Conservation (phyloP, 2,113 vertebrate species). For the Beaufortia kweichowensis region DNA sequence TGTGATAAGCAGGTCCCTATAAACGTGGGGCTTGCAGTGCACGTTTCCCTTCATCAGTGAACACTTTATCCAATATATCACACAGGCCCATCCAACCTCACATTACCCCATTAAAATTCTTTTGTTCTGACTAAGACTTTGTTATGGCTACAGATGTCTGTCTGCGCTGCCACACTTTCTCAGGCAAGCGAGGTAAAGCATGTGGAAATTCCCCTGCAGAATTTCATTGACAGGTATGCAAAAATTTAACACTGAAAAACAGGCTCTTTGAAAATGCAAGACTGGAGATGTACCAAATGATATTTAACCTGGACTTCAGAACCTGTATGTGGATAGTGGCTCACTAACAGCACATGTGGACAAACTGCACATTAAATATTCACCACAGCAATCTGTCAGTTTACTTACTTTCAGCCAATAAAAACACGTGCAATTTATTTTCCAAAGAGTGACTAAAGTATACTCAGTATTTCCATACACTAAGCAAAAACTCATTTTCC, state of each 20-base stretch:
- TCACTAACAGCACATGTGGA: background rate
- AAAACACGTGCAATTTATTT: no score
- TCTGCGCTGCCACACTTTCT: constrained; percentile 29
- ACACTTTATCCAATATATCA: constrained; percentile 11
- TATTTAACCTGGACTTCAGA: constrained; percentile 29
- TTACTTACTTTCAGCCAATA: background rate
- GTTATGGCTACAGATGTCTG: constrained; percentile 28
- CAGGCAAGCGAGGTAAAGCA: constrained; percentile 4
- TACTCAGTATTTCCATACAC: background rate
- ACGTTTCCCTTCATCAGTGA: background rate
- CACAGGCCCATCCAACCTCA: background rate
- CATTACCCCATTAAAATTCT: constrained; percentile 20
- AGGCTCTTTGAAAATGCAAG: constrained; percentile 10
- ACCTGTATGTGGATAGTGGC: constrained; percentile 24
- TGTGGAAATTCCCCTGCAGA: constrained; percentile 17
- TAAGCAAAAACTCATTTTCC: no score
- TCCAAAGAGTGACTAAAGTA: background rate
- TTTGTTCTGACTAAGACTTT: constrained; percentile 39
- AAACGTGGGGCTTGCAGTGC: constrained; percentile 1
- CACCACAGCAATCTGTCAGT: background rate
- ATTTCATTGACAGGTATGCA: constrained; percentile 4
- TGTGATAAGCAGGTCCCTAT: background rate
- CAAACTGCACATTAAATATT: constrained; percentile 28
- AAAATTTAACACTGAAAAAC: constrained; percentile 21
- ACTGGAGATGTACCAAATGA: background rate